Evolutionary conservation across 2,113 vertebrate genomes (phyloP).

Genomic region (Garra rufa): DNA sequence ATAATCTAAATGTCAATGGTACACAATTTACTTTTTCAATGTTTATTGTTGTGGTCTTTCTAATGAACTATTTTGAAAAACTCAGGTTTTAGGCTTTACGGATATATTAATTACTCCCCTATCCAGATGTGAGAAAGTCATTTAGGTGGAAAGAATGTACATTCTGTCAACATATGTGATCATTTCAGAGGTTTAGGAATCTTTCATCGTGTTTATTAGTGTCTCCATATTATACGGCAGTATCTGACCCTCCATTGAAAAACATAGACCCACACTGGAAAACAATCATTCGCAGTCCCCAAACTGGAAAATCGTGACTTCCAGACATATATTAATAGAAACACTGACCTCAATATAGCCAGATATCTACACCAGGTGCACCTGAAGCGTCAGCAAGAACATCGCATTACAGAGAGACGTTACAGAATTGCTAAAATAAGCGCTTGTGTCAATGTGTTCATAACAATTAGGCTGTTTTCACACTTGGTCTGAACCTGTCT

Average conservation of each 20-base stretch:
- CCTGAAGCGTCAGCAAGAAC: constrained; percentile 38
- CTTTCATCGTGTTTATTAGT: not conserved
- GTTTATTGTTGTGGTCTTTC: constrained; percentile 77
- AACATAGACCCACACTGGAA: not conserved
- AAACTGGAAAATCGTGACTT: constrained; percentile 3
- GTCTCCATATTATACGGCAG: not conserved
- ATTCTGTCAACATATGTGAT: constrained; percentile 59
- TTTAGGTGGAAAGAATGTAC: constrained; percentile 71
- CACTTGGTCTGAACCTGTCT: not conserved
- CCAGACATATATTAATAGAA: constrained; percentile 15
- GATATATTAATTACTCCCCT: constrained; percentile 52
- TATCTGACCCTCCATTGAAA: not conserved
- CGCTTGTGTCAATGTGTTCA: not conserved
- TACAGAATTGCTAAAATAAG: not conserved
- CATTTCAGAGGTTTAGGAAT: constrained; percentile 22
- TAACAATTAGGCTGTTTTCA: constrained; percentile 14
- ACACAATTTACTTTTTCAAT: constrained; percentile 75
- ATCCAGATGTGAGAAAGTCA: constrained; percentile 59
- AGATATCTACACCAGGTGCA: not conserved
- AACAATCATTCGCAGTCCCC: not conserved
- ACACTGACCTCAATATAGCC: constrained; percentile 19
- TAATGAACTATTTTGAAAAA: constrained; percentile 77
- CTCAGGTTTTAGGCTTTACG: constrained; percentile 82
- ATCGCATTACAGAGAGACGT: not conserved
- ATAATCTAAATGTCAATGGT: constrained; percentile 70